These are phyloP conservation scores for Ovibos moschatus DNA, from an alignment of 2,113 vertebrate species.

Conservation along the genomic window DNA sequence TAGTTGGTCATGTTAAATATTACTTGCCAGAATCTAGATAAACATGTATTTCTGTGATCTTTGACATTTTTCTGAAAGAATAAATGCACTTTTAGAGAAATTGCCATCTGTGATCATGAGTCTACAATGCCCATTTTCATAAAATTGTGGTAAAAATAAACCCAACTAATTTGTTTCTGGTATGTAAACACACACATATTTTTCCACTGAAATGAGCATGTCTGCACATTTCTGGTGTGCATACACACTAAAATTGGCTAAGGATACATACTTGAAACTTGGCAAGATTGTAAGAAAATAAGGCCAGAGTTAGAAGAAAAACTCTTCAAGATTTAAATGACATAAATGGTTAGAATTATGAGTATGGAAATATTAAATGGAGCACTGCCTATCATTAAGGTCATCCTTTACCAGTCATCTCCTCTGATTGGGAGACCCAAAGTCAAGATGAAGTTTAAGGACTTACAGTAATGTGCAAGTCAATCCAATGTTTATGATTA, in stretches of 20 bases:
- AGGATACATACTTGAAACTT: constrained; percentile 51
- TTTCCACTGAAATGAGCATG: constrained; percentile 39
- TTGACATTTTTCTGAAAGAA: constrained; percentile 16
- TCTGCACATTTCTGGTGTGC: constrained; percentile 17
- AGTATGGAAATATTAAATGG: background rate
- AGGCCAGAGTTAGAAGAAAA: constrained; percentile 39
- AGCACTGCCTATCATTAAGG: background rate
- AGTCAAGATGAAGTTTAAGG: constrained; percentile 9
- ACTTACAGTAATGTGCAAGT: background rate
- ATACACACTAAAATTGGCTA: constrained; percentile 28
- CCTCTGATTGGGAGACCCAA: background rate
- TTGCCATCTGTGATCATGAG: background rate
- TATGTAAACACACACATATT: background rate
- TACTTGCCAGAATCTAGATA: constrained; percentile 20
- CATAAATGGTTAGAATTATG: constrained; percentile 33
- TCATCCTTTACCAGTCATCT: background rate
- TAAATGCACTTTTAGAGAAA: background rate
- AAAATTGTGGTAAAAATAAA: constrained; percentile 36
- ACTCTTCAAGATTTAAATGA: constrained; percentile 27
- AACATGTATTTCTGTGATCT: background rate
- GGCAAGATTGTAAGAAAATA: constrained; percentile 38
- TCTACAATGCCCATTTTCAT: background rate
- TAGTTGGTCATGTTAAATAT: background rate
- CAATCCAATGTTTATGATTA: background rate
- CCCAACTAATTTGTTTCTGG: background rate